A percentile compares a stretch with the other conserved stretches of the same genome.
Conservation (phyloP, 2,888 invertebrate genomes). For the Lapara coniferarum region DNA sequence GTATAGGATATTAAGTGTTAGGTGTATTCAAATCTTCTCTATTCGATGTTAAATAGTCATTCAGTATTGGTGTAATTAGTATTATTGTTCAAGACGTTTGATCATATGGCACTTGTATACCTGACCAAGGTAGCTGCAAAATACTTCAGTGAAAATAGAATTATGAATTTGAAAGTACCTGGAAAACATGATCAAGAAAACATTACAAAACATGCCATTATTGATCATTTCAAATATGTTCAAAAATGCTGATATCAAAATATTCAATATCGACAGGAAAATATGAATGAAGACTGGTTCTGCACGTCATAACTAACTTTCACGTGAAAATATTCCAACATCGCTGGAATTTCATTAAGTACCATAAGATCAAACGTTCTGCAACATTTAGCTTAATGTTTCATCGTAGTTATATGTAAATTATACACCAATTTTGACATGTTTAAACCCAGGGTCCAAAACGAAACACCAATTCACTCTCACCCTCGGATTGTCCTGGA, state of each 20-base stretch:
- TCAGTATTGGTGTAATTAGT: constrained; percentile 50
- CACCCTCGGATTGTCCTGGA: constrained; percentile 76
- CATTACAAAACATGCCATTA: too few species aligned
- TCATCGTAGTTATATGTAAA: constrained; percentile 28
- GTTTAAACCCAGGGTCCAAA: constrained; percentile 75
- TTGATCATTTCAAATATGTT: too few species aligned
- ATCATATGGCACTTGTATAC: neutral
- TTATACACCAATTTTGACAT: constrained; percentile 40
- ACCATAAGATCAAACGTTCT: constrained; percentile 35
- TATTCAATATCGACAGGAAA: too few species aligned
- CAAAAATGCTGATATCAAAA: too few species aligned
- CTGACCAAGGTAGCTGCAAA: neutral
- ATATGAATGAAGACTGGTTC: constrained; percentile 35
- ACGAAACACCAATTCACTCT: constrained; percentile 74
- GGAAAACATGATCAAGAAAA: too few species aligned
- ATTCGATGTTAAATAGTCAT: constrained; percentile 58
- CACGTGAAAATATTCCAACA: too few species aligned
- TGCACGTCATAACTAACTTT: too few species aligned
- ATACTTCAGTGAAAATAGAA: neutral
- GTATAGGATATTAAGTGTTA: constrained; percentile 51
- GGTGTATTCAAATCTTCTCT: constrained; percentile 60
- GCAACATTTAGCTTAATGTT: constrained; percentile 25
- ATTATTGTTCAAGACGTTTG: constrained; percentile 28
- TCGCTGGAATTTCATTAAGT: neutral
- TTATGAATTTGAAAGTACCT: too few species aligned